Evolutionary conservation across 2,797 vertebrate species (phyloP).

Genomic region (Acridotheres tristis): DNA sequence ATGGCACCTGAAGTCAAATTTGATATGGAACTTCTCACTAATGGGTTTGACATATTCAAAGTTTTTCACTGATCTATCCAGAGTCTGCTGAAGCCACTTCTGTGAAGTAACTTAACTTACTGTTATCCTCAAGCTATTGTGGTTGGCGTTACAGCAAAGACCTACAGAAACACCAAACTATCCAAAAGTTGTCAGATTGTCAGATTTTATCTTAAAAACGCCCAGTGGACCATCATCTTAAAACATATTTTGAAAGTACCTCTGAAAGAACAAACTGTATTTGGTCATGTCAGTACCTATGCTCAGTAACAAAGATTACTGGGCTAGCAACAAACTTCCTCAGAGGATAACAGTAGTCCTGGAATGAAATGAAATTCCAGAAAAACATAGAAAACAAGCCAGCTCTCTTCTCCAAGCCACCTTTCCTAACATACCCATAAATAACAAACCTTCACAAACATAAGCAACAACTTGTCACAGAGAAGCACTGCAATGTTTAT

Average conservation of each 20-base stretch:
- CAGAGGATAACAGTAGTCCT: not conserved
- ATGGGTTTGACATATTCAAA: not conserved
- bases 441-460: not conserved
- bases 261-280: not conserved
- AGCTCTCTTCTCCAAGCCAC: not conserved
- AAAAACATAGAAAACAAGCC: not conserved
- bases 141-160: not conserved
- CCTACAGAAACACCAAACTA: not conserved
- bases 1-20: not conserved
- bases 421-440: not conserved
- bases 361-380: not conserved
- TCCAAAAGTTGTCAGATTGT: not conserved
- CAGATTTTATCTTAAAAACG: not conserved
- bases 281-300: not conserved
- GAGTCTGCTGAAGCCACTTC: not conserved
- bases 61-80: not conserved
- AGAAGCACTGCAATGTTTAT: not conserved
- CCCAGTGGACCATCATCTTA: not conserved
- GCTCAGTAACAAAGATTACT: not conserved
- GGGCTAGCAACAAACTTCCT: not conserved
- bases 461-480: not conserved
- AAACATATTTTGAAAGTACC: not conserved
- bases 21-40: not conserved
- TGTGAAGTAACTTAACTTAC: not conserved
- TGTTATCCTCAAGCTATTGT: not conserved